Percentiles rank a stretch among this genome's conserved stretches.
These are phyloP conservation scores for Pogonomyrmex barbatus DNA, from an alignment of 1,140 invertebrate genomes.

Conservation along the genomic window DNA sequence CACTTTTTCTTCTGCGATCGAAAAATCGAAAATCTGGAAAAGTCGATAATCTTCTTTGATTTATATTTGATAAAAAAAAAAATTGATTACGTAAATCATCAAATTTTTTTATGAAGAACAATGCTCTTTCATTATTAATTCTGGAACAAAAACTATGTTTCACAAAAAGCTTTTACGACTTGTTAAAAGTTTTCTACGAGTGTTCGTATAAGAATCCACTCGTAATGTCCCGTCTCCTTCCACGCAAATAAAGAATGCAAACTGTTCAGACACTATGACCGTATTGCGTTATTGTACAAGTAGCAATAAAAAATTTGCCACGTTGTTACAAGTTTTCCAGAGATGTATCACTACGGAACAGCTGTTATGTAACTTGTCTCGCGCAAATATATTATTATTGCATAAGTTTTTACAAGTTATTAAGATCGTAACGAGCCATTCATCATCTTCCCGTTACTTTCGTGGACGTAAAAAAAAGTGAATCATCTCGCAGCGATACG, in stretches of 20 bases:
- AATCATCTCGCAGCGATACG: neutral
- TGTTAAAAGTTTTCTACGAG: slow-evolving; percentile 1
- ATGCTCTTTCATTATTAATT: neutral
- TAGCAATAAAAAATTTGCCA: slow-evolving; percentile 37
- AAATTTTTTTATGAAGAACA: neutral
- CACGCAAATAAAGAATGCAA: slow-evolving; percentile 26
- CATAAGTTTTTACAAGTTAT: slow-evolving; percentile 42
- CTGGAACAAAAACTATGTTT: neutral
- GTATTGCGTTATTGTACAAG: slow-evolving; percentile 9
- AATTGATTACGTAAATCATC: neutral
- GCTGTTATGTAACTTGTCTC: slow-evolving; percentile 35
- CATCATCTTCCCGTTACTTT: neutral
- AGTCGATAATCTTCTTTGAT: neutral
- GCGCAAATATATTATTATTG: slow-evolving; percentile 42
- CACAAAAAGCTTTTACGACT: neutral
- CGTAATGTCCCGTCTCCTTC: neutral
- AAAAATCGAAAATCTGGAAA: neutral
- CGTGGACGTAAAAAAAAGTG: neutral
- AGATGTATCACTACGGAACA: slow-evolving; percentile 10
- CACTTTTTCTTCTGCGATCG: neutral
- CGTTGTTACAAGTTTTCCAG: slow-evolving; percentile 28
- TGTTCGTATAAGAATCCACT: neutral
- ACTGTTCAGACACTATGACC: neutral
- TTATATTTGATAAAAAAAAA: neutral
- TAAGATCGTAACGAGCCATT: slow-evolving; percentile 45